A percentile compares a stretch with the other conserved stretches of the same genome.
These are phyloP conservation scores for Metaphire vulgaris DNA, from an alignment of 1,140 invertebrate species.

Conservation along the genomic window DNA sequence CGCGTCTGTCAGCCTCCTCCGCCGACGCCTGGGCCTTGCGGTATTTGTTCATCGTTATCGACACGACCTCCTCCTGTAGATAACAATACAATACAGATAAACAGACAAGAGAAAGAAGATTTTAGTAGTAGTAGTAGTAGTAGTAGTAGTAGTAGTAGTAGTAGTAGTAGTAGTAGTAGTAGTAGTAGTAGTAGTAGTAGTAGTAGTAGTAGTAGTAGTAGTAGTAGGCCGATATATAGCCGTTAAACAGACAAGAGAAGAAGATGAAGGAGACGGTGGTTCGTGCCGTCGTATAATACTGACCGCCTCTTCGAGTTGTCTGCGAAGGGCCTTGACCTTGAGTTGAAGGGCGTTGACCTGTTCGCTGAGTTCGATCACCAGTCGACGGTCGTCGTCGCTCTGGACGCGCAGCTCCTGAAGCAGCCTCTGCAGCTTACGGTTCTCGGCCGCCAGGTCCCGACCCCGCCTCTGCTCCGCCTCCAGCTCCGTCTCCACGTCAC, in stretches of 20 bases:
- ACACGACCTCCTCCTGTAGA: slow-evolving; percentile 50
- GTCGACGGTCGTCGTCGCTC: slow-evolving; percentile 46
- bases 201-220: slow-evolving; percentile 3
- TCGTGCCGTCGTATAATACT: no score
- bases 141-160: background rate
- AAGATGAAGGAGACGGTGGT: no score
- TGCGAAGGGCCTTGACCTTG: slow-evolving; percentile 49
- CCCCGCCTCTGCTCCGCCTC: slow-evolving; percentile 48
- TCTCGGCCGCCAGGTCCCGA: slow-evolving; percentile 41
- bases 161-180: slow-evolving; percentile 2
- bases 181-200: slow-evolving; percentile 2
- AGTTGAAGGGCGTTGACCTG: slow-evolving; percentile 45
- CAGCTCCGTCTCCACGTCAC: slow-evolving; percentile 50
- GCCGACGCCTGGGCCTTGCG: slow-evolving; percentile 49
- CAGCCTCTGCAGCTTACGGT: slow-evolving; percentile 46
- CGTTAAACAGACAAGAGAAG: no score
- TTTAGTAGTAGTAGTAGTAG: background rate
- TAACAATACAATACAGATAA: background rate
- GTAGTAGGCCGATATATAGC: no score
- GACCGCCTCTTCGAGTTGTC: slow-evolving; percentile 51
- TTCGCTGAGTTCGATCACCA: slow-evolving; percentile 44
- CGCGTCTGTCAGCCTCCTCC: slow-evolving; percentile 50
- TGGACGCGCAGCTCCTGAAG: slow-evolving; percentile 42
- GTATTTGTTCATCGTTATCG: slow-evolving; percentile 53
- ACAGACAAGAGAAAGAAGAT: background rate